These are phyloP conservation scores for Pterocles orientalis DNA, from an alignment of 2,113 vertebrate species.

Conservation along the genomic window DNA sequence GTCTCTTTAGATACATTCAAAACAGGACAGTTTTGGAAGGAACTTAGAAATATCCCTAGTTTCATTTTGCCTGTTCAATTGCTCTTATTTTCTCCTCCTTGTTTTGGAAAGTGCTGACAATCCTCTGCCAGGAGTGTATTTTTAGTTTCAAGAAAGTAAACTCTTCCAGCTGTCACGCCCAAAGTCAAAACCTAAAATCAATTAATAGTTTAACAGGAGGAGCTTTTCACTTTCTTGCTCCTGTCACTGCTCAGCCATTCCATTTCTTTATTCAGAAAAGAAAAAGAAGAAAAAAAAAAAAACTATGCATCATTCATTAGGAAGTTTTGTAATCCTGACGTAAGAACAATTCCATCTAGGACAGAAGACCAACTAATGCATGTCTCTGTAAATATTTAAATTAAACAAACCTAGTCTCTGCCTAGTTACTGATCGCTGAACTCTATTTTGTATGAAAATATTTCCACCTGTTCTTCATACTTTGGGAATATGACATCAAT, in stretches of 20 bases:
- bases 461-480: not conserved
- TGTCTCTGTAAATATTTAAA: not conserved
- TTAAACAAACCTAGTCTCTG: not conserved
- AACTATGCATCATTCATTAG: not conserved
- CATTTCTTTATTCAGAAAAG: not conserved
- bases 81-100: not conserved
- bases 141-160: not conserved
- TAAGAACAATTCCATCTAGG: not conserved
- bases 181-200: not conserved
- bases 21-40: not conserved
- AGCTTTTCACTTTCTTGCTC: not conserved
- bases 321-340: not conserved
- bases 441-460: not conserved
- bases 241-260: not conserved
- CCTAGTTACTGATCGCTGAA: not conserved
- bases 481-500: not conserved
- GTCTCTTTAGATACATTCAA: not conserved
- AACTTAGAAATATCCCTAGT: not conserved
- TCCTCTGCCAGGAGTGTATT: not conserved
- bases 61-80: not conserved
- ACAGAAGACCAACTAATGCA: not conserved
- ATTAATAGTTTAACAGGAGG: not conserved
- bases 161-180: not conserved
- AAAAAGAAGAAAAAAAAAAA: not conserved
- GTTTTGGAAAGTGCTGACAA: not conserved